phyloP scores from a whole-genome alignment of 2,888 invertebrate genomes.

The Luperina nickerlii region DNA sequence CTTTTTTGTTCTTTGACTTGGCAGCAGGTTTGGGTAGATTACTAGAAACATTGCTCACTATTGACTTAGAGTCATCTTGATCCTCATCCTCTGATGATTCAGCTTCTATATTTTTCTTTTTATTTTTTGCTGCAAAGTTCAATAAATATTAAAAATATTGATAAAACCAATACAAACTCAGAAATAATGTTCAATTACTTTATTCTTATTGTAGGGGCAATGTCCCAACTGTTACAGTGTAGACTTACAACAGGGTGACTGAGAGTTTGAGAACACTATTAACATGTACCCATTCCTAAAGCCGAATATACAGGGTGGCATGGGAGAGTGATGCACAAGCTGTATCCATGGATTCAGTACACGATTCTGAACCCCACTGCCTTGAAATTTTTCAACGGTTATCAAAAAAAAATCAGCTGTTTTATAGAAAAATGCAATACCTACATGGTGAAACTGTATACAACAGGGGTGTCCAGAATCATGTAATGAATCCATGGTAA shows the following conservation, averaged over 20 bases:
- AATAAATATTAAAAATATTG: not conserved
- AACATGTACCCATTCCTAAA: not conserved
- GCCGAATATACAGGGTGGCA: not conserved
- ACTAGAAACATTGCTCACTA: conserved; percentile 83
- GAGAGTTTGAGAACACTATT: not conserved
- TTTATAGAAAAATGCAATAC: too few relatives aligned
- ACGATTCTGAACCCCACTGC: too few relatives aligned
- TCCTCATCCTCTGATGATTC: conserved; percentile 90
- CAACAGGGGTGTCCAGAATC: too few relatives aligned
- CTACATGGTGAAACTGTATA: too few relatives aligned
- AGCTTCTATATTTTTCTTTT: conserved; percentile 84
- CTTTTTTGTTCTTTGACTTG: conserved; percentile 82
- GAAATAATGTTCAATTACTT: not conserved
- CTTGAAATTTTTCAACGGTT: too few relatives aligned
- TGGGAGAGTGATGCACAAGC: too few relatives aligned
- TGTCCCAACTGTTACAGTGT: not conserved
- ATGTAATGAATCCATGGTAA: too few relatives aligned
- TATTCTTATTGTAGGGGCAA: not conserved
- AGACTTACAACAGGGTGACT: not conserved
- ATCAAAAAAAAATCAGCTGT: too few relatives aligned
- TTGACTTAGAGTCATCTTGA: conserved; percentile 81
- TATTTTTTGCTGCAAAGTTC: conserved; percentile 80
- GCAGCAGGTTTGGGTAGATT: conserved; percentile 73
- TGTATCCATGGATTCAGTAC: too few relatives aligned
- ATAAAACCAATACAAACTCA: not conserved